These are phyloP conservation scores for Rhyacophila brunnea DNA, from an alignment of 1,140 invertebrate species.

Conservation along the genomic window DNA sequence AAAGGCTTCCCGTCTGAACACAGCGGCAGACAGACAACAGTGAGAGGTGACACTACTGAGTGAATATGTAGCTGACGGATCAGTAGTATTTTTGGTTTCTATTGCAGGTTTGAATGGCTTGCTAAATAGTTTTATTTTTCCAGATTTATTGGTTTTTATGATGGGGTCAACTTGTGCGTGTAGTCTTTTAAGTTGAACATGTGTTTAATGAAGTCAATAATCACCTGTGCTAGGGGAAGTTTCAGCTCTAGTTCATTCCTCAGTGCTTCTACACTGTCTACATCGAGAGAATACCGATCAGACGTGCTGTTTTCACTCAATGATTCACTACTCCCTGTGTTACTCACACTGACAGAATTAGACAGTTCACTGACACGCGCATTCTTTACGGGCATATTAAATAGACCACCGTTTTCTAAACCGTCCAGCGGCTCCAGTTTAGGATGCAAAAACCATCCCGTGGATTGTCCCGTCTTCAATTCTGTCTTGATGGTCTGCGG, in stretches of 20 bases:
- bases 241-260: conserved; percentile 69
- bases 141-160: too few species aligned
- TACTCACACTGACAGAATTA: conserved; percentile 35
- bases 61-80: too few species aligned
- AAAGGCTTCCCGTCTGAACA: too few species aligned
- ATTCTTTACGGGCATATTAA: conserved; percentile 26
- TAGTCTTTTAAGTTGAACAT: too few species aligned
- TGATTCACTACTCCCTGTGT: conserved; percentile 39
- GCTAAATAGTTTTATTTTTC: too few species aligned
- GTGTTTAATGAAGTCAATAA: too few species aligned
- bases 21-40: too few species aligned
- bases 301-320: conserved; percentile 54
- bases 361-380: conserved; percentile 35
- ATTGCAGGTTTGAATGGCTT: too few species aligned
- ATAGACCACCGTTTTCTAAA: conserved; percentile 21
- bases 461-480: not conserved
- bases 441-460: conserved; percentile 54
- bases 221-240: conserved; percentile 65
- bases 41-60: too few species aligned
- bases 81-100: too few species aligned
- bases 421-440: conserved; percentile 18
- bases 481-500: conserved; percentile 7
- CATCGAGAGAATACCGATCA: conserved; percentile 62
- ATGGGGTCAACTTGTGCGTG: too few species aligned
- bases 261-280: conserved; percentile 68